These are phyloP conservation scores for Dryobotodes eremita DNA, from an alignment of 2,888 invertebrate genomes.

Conservation along the genomic window DNA sequence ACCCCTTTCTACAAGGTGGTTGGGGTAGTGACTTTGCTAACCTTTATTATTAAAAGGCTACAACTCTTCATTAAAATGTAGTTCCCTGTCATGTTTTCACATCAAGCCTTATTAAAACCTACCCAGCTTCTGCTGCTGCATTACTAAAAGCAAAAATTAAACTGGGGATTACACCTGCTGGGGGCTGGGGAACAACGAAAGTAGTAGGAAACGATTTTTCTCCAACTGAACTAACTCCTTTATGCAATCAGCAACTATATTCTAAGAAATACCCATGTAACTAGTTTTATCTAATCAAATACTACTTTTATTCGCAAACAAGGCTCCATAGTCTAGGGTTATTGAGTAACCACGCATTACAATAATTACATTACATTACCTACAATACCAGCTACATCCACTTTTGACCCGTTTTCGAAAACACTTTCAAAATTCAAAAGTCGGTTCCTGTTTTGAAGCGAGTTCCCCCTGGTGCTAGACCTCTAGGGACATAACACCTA, in stretches of 20 bases:
- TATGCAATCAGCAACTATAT: no score
- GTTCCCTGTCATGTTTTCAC: neutral
- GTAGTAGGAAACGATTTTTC: no score
- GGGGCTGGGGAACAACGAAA: neutral
- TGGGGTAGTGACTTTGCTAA: neutral
- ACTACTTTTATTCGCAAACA: constrained; percentile 14
- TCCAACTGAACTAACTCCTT: neutral
- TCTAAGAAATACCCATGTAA: neutral
- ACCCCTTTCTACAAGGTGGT: neutral
- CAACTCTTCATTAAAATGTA: neutral
- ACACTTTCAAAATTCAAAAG: no score
- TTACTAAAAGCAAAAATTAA: neutral
- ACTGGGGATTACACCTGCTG: no score
- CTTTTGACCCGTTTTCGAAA: no score
- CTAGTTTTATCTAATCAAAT: constrained; percentile 20
- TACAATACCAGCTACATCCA: no score
- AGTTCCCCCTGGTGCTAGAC: no score
- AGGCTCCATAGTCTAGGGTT: neutral
- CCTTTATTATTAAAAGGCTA: neutral
- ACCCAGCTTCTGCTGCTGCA: neutral
- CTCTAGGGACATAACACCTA: no score
- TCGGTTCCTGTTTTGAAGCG: no score
- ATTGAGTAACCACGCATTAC: neutral
- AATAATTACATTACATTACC: no score
- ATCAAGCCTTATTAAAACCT: neutral